These are phyloP conservation scores for Hypanus sabinus DNA, from an alignment of 2,113 vertebrate species.

Conservation along the genomic window DNA sequence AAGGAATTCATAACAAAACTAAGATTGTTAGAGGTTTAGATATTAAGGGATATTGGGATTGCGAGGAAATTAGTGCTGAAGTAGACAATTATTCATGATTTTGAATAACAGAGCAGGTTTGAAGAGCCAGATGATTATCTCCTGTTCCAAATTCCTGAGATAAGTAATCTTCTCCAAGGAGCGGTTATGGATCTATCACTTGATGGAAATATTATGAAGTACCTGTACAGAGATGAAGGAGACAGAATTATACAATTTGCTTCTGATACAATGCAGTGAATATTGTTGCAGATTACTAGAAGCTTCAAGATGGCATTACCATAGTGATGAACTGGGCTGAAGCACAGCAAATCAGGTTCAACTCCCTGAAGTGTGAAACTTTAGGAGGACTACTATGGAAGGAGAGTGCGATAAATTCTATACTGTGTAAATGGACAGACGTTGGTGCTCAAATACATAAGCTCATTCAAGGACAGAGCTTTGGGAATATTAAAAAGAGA, in stretches of 20 bases:
- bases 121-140: too few species aligned
- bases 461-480: neutral
- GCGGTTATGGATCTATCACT: neutral
- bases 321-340: neutral
- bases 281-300: neutral
- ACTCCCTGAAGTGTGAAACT: neutral
- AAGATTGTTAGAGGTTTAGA: too few species aligned
- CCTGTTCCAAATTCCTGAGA: too few species aligned
- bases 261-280: neutral
- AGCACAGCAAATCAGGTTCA: neutral
- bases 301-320: neutral
- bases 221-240: neutral
- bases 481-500: neutral
- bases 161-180: neutral
- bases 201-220: neutral
- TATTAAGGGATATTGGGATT: too few species aligned
- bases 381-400: neutral
- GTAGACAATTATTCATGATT: too few species aligned
- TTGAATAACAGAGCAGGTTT: too few species aligned
- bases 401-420: neutral
- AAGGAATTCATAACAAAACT: too few species aligned
- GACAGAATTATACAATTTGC: neutral
- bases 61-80: too few species aligned
- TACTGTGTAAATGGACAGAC: neutral
- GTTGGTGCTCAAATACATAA: neutral